Conservation (phyloP, 2,888 invertebrate genomes). For the Rhaphigaster nebulosa region DNA sequence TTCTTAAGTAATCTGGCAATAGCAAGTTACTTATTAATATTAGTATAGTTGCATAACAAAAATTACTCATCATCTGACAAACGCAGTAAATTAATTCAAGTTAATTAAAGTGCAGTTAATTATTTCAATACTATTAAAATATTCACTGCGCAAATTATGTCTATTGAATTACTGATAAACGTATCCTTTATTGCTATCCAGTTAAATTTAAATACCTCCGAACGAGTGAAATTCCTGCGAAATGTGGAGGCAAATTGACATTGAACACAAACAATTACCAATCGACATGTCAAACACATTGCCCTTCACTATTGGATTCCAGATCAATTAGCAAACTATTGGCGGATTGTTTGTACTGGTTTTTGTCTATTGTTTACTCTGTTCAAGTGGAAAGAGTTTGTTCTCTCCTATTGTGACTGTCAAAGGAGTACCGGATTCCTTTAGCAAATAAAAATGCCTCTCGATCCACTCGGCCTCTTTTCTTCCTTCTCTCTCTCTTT, state of each 20-base stretch:
- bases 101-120: no score
- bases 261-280: neutral
- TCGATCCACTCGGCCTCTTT: neutral
- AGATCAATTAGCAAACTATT: constrained; percentile 13
- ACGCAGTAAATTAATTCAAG: neutral
- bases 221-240: neutral
- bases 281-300: neutral
- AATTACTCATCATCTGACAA: no score
- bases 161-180: neutral
- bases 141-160: neutral
- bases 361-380: neutral
- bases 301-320: neutral
- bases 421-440: neutral
- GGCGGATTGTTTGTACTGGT: neutral
- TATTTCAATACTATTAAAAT: neutral
- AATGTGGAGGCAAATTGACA: neutral
- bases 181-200: neutral
- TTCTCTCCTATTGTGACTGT: neutral
- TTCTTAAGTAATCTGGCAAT: no score
- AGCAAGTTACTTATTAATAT: no score
- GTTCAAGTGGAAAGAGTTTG: neutral
- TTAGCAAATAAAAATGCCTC: neutral
- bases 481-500: no score
- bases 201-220: neutral
- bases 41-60: no score